A percentile compares a stretch with the other conserved stretches of the same genome.
Evolutionary conservation across 2,888 invertebrate species (phyloP).

Genomic region (Trimorus sp.): DNA sequence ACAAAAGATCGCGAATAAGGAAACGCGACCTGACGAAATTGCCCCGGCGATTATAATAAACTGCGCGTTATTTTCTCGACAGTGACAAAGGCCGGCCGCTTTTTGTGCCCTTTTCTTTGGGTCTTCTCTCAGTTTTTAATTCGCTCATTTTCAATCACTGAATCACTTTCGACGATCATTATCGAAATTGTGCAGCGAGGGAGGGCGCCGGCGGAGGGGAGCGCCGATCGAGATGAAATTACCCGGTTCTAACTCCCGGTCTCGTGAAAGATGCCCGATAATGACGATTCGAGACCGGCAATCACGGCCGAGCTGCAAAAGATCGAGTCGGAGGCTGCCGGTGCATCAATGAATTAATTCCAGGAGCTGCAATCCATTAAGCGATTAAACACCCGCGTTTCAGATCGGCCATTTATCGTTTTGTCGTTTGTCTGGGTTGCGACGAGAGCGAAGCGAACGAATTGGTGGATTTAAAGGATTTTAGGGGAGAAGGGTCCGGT

Average conservation of each 20-base stretch:
- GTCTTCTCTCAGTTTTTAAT: slow-evolving; percentile 8
- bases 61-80: slow-evolving; percentile 38
- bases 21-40: slow-evolving; percentile 54
- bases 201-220: not conserved
- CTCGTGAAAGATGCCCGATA: slow-evolving; percentile 51
- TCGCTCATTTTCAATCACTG: slow-evolving; percentile 32
- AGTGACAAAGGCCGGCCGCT: slow-evolving; percentile 23
- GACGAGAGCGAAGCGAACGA: too few relatives aligned
- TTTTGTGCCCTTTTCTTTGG: slow-evolving; percentile 7
- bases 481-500: too few relatives aligned
- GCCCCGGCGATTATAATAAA: slow-evolving; percentile 52
- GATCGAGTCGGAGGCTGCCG: slow-evolving; percentile 33
- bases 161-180: slow-evolving; percentile 39
- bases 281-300: slow-evolving; percentile 51
- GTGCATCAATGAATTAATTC: slow-evolving; percentile 49
- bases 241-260: slow-evolving; percentile 41
- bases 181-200: slow-evolving; percentile 33
- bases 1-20: slow-evolving; percentile 37
- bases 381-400: slow-evolving; percentile 20
- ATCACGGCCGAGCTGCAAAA: slow-evolving; percentile 27
- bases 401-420: slow-evolving; percentile 17
- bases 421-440: slow-evolving; percentile 1
- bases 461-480: too few relatives aligned
- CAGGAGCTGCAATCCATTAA: slow-evolving; percentile 40
- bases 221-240: slow-evolving; percentile 35